Evolutionary conservation across 2,797 vertebrate species (phyloP).

Genomic region (Amblyopsis hoosieri): DNA sequence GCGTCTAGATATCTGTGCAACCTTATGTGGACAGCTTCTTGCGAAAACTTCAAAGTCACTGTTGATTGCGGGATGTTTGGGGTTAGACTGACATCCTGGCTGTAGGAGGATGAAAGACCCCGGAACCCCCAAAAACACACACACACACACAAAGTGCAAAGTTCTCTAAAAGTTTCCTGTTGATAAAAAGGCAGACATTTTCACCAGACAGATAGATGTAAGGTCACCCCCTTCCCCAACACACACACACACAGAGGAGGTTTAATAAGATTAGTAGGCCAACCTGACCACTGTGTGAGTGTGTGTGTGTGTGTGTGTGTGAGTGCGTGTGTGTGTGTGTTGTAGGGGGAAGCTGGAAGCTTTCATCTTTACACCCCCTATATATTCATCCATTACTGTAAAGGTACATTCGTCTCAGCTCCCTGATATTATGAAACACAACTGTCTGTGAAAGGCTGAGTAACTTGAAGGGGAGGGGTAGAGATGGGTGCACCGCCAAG

Average conservation of each 20-base stretch:
- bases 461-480: too few relatives aligned
- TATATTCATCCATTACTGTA: background rate
- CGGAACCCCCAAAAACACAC: slow-evolving; percentile 13
- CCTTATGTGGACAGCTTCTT: slow-evolving; percentile 16
- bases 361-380: background rate
- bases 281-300: background rate
- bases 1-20: background rate
- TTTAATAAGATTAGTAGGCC: too few relatives aligned
- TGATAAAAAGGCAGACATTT: slow-evolving; percentile 6
- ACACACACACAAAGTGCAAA: slow-evolving; percentile 5
- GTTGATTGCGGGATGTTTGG: slow-evolving; percentile 48
- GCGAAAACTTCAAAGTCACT: slow-evolving; percentile 44
- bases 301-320: background rate
- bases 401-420: too few relatives aligned
- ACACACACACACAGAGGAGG: background rate
- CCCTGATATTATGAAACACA: too few relatives aligned
- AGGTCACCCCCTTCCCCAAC: background rate
- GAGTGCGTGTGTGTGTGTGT: too few relatives aligned
- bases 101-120: slow-evolving; percentile 41
- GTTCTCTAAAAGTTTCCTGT: slow-evolving; percentile 16
- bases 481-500: too few relatives aligned
- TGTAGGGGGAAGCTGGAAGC: too few relatives aligned
- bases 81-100: slow-evolving; percentile 57
- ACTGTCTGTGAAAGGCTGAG: too few relatives aligned
- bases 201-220: slow-evolving; percentile 3